Evolutionary conservation across 2,113 vertebrate species (phyloP), one percentile per base, ranked within the genome.

Genomic region (Callocephalon fimbriatum): DNA sequence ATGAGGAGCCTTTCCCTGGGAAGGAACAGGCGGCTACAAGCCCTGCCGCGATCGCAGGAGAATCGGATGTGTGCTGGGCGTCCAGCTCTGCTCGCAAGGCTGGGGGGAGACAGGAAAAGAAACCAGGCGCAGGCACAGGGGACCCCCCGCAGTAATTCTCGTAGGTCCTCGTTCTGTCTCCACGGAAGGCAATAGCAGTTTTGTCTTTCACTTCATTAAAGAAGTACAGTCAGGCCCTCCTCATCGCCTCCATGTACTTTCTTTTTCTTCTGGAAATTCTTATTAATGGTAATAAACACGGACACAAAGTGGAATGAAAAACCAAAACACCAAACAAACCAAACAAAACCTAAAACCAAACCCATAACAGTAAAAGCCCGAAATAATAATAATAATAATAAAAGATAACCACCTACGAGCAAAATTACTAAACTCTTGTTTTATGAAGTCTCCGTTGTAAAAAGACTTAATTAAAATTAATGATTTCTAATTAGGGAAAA

Each of bases 21-120:
- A 42, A 32, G 37, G 48, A 2, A 2, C 42, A 2, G 63, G 29
- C 18, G n/a, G 42, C n/a, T 63, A 25, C 81, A 2, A 44, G 21
- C 74, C 17, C 23, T 7, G 4, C 37, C 27, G 4, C 56, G n/a
- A 3, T 58, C 42, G 2, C 19, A 26, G 50, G 38, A 40, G 15
- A 45, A 27, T 1, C 3, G 21, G 26, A 4, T 12, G 0, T 1
- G 9, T 10, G 1, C 27, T 19, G 8, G 38, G 44, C 15, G 9
- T 26, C 50, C 61, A 3, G 3, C 62, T 65, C 18, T 22, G 51
- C 38, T 48, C 25, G 19, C 35, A 14, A 7, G 50, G 38, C 44
- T 70, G 59, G 35, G 51, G 10, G 59, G 11, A 73, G 4, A 63
- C 25, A 38, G 40, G 37, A 16, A 79, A 91, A 50, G 4, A 4